Evolutionary conservation across 2,113 vertebrate species (phyloP).

Genomic region (Pseudopodoces humilis): DNA sequence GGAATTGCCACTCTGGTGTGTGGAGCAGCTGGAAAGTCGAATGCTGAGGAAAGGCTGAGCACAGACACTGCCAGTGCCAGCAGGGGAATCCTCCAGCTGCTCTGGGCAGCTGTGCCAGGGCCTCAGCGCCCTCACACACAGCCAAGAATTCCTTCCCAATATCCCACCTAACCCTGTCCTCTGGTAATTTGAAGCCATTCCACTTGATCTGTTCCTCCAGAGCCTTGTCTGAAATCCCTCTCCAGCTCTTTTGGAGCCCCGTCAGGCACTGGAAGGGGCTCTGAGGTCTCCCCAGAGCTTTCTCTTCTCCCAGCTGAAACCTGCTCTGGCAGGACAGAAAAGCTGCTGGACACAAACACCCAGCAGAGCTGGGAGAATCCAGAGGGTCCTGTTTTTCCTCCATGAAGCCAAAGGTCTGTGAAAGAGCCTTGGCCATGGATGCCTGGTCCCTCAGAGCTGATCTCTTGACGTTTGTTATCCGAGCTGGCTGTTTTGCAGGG

Average conservation of each 20-base stretch:
- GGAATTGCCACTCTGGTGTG: neutral
- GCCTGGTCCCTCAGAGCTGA: neutral
- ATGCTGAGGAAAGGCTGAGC: neutral
- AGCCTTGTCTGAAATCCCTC: neutral
- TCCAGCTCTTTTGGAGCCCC: neutral
- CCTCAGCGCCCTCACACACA: fast-evolving
- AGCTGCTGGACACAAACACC: neutral
- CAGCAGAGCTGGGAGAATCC: neutral
- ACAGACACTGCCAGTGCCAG: neutral
- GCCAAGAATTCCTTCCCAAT: fast-evolving
- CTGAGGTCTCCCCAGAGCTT: neutral
- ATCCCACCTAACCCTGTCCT: neutral
- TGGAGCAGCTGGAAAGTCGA: neutral
- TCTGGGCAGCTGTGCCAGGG: neutral
- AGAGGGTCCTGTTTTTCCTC: neutral
- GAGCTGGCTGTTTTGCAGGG: fast-evolving
- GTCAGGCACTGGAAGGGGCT: neutral
- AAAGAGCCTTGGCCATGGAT: neutral
- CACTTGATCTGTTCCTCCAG: neutral
- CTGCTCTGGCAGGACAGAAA: neutral
- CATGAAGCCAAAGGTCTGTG: neutral
- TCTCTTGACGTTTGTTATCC: fast-evolving
- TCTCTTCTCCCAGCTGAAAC: neutral
- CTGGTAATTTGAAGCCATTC: neutral
- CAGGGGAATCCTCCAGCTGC: neutral